These are phyloP conservation scores for Epinotia nisella DNA, from an alignment of 2,888 invertebrate genomes.

Conservation along the genomic window DNA sequence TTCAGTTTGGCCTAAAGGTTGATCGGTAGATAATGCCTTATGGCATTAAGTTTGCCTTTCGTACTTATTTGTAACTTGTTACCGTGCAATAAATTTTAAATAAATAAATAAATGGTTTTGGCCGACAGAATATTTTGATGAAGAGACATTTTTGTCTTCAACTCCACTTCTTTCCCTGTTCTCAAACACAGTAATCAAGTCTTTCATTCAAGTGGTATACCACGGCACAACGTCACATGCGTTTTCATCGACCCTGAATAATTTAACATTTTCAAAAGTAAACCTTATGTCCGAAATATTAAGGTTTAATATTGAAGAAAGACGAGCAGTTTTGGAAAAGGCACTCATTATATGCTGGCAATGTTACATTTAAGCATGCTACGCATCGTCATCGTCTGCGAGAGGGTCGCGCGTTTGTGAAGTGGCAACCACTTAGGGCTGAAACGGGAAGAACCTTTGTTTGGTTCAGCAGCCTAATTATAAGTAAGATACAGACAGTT, in stretches of 20 bases:
- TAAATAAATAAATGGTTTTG: no score
- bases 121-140: no score
- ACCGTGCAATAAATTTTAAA: no score
- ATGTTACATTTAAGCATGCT: not conserved
- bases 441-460: not conserved
- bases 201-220: constrained; percentile 17
- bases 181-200: constrained; percentile 18
- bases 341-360: not conserved
- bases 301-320: not conserved
- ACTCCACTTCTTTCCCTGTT: not conserved
- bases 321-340: not conserved
- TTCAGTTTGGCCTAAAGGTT: no score
- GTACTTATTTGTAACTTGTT: no score
- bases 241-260: constrained; percentile 2
- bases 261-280: not conserved
- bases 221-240: constrained; percentile 13
- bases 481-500: not conserved
- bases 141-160: not conserved
- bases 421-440: constrained; percentile 14
- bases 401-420: constrained; percentile 9
- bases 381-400: constrained; percentile 1
- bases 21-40: no score
- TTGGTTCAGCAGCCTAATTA: not conserved
- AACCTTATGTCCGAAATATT: not conserved
- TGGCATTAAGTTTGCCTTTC: no score